Percentiles rank a stretch among this genome's conserved stretches.
Evolutionary conservation across 2,888 invertebrate species (phyloP).

Genomic region (Clitarchus hookeri): DNA sequence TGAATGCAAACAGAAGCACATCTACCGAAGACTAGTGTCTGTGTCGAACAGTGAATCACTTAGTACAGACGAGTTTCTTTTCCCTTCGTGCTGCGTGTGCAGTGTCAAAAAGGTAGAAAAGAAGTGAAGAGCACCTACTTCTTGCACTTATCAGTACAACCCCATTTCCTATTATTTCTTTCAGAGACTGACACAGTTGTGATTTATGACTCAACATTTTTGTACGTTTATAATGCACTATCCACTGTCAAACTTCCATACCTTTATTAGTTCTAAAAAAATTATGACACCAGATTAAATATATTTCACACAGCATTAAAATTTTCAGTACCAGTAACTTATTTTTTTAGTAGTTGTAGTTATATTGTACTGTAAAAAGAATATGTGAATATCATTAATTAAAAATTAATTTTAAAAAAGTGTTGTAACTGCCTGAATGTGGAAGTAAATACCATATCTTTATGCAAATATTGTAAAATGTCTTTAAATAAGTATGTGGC

Average conservation of each 20-base stretch:
- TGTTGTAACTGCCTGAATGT: neutral
- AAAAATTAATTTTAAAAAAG: neutral
- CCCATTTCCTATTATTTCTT: neutral
- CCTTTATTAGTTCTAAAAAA: neutral
- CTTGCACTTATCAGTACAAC: neutral
- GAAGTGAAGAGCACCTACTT: neutral
- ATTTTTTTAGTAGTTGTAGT: too few species aligned
- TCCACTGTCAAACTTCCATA: neutral
- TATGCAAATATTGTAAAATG: neutral
- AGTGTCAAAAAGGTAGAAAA: neutral
- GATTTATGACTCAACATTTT: neutral
- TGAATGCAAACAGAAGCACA: conserved; percentile 64
- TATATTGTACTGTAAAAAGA: too few species aligned
- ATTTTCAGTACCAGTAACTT: too few species aligned
- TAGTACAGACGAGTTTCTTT: conserved; percentile 57
- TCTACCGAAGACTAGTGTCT: conserved; percentile 60
- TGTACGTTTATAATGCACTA: neutral
- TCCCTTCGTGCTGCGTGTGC: conserved; percentile 80
- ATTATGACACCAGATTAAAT: neutral
- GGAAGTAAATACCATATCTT: neutral
- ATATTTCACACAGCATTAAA: too few species aligned
- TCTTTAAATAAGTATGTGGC: neutral
- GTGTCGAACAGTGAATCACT: conserved; percentile 56
- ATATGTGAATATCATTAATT: too few species aligned
- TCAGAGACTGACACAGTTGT: neutral